These are phyloP conservation scores for Bergia sp. DNA, from an alignment of 92 coral and sea anemone genomes.

Conservation along the genomic window DNA sequence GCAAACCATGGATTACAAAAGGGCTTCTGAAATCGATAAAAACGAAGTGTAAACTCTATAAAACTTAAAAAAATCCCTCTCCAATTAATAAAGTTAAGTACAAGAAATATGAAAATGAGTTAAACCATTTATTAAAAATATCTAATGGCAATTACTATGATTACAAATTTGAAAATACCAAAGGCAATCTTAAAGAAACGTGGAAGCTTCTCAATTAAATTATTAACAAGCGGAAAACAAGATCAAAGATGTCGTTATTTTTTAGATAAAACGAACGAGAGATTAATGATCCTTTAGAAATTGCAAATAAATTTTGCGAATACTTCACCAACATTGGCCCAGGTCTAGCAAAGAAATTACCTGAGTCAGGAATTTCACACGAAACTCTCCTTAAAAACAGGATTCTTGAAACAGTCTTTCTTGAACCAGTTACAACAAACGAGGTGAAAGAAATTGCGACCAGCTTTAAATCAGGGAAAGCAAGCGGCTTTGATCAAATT, in stretches of 20 bases:
- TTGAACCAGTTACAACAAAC: conserved; percentile 1
- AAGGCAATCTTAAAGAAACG: too few species aligned
- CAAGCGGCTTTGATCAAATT: too few species aligned
- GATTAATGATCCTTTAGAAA: too few species aligned
- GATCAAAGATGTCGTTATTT: not conserved
- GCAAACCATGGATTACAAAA: too few species aligned
- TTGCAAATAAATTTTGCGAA: not conserved
- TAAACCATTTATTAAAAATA: not conserved
- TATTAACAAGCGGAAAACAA: not conserved
- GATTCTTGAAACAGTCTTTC: not conserved
- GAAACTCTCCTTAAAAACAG: not conserved
- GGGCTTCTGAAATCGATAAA: not conserved
- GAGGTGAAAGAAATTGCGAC: not conserved
- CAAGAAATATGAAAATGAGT: not conserved
- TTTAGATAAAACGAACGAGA: not conserved
- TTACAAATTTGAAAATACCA: not conserved
- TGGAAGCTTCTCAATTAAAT: not conserved
- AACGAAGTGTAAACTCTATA: not conserved
- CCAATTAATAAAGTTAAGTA: not conserved
- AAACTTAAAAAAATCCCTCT: not conserved
- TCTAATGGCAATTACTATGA: not conserved
- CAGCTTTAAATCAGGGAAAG: too few species aligned
- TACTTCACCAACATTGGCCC: conserved; percentile 19
- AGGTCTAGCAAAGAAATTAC: conserved; percentile 19
- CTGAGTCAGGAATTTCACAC: not conserved